Percentiles rank a stretch among this genome's conserved stretches.
phyloP scores from a whole-genome alignment of 2,888 invertebrate genomes.

The Eupithecia abbreviata region DNA sequence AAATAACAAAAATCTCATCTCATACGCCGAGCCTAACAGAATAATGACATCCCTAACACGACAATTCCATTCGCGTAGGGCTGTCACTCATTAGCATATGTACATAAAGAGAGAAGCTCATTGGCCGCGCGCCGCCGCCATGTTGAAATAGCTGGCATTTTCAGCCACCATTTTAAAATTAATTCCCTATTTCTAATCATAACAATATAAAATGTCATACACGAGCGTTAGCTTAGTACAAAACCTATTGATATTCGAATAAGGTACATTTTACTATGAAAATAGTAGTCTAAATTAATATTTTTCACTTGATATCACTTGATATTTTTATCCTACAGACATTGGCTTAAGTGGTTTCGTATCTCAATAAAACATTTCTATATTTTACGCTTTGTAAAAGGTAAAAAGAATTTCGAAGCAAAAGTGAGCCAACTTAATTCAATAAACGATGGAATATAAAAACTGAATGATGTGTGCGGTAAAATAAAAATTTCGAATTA shows the following conservation, averaged over 20 bases:
- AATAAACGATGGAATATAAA: slow-evolving; percentile 9
- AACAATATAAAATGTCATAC: background rate
- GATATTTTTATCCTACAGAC: slow-evolving; percentile 19
- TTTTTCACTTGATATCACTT: slow-evolving; percentile 6
- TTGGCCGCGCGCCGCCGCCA: slow-evolving; percentile 64
- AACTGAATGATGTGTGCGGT: slow-evolving; percentile 23
- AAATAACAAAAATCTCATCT: slow-evolving; percentile 64
- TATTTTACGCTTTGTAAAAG: background rate
- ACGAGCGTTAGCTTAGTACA: background rate
- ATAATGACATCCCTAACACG: slow-evolving; percentile 78
- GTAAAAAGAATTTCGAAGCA: slow-evolving; percentile 11
- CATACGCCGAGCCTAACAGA: slow-evolving; percentile 57
- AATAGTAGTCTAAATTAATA: slow-evolving; percentile 3
- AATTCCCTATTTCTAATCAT: slow-evolving; percentile 53
- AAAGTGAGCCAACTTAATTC: slow-evolving; percentile 13
- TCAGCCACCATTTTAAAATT: slow-evolving; percentile 77
- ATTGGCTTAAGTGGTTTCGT: slow-evolving; percentile 31
- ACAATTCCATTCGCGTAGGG: slow-evolving; percentile 80
- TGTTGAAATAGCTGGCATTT: slow-evolving; percentile 73
- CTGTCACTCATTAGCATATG: slow-evolving; percentile 81
- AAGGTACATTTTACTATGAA: background rate
- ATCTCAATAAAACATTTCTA: background rate
- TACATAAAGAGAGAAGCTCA: slow-evolving; percentile 73
- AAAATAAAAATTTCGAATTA: slow-evolving; percentile 44
- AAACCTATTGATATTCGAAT: background rate